phyloP scores from a whole-genome alignment of 2,113 vertebrate species.

The Atherinomorus stipes region DNA sequence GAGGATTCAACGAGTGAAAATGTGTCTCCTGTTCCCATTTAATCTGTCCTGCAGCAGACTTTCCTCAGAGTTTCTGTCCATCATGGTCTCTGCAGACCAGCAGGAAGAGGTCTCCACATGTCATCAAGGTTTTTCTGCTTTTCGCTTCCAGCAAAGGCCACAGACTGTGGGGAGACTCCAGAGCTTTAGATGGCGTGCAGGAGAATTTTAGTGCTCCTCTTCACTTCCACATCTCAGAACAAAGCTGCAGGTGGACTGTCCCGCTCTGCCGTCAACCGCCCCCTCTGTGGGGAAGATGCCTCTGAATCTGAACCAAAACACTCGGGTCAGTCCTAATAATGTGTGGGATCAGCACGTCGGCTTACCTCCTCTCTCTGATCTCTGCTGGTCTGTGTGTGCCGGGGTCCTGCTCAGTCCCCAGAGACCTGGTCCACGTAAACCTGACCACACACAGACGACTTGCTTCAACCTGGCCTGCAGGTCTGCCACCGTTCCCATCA shows the following conservation, averaged over 20 bases:
- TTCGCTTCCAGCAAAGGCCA: too few relatives aligned
- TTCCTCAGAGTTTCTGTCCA: too few relatives aligned
- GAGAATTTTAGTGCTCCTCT: too few relatives aligned
- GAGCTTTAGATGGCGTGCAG: too few relatives aligned
- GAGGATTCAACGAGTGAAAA: too few relatives aligned
- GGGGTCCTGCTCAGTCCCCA: slow-evolving; percentile 40
- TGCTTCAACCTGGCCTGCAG: neutral
- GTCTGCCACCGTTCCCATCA: neutral
- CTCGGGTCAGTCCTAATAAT: slow-evolving; percentile 43
- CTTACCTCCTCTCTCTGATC: slow-evolving; percentile 64
- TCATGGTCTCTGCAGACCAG: too few relatives aligned
- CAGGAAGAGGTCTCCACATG: too few relatives aligned
- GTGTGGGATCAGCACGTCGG: slow-evolving; percentile 41
- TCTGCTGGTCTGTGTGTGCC: slow-evolving; percentile 21
- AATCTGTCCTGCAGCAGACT: too few relatives aligned
- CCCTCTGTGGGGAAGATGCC: neutral
- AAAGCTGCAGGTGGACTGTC: neutral
- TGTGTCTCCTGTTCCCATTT: too few relatives aligned
- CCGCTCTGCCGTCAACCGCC: neutral
- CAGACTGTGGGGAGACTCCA: too few relatives aligned
- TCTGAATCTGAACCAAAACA: neutral
- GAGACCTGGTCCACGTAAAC: slow-evolving; percentile 23
- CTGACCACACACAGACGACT: slow-evolving; percentile 43
- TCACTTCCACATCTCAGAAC: too few relatives aligned
- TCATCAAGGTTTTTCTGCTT: too few relatives aligned